Base-by-base conservation (phyloP, 2,797 vertebrate species). In the Spinus pinus region DNA sequence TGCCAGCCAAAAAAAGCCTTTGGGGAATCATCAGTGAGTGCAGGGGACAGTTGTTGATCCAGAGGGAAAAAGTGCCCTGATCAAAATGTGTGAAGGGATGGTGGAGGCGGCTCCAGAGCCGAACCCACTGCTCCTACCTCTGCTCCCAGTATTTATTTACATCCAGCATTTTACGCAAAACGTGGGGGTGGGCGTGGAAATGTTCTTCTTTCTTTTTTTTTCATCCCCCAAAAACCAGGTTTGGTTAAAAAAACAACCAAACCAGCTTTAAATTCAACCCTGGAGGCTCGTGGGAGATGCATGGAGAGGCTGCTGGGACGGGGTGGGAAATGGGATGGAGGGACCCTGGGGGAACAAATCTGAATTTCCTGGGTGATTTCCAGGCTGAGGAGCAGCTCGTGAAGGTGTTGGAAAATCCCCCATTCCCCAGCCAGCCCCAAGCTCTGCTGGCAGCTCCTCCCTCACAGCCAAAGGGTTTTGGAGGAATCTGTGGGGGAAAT, bases 401-500 rank as follows among this genome's bases (percentile, higher is more conserved):
- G n/a, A 8, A 47, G 0, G 1, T 14, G 44, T 23, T 33, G 41
- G 14, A 24, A 14, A 41, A 4, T n/a, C 74, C 42, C 22, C 49
- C 39, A 20, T 31, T 46, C 33, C 61, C n/a, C 49, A 50, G 0
- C 1, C 4, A 62, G 8, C 33, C 77, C 88, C 27, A 4, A 25
- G 7, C 9, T 53, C 50, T 39, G 0, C 4, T 0, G 6, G 47
- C 2, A 4, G 30, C 41, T 74, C 46, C 70, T 71, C 70, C 4
- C 0, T 24, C 5, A 0, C 14, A 2, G 7, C 54, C 69, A 1
- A 33, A 58, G 42, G 15, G 17, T 5, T 10, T 30, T 0, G 2
- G 80, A 20, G n/a, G 13, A 2, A 6, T 3, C 25, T 0, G 0
- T 3, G 47, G 61, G 31, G 57, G 11, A 8, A 12, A 12, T 41